Percentiles rank a stretch among this genome's conserved stretches.
Evolutionary conservation across 2,113 vertebrate species (phyloP).

Genomic region (Octodon degus): DNA sequence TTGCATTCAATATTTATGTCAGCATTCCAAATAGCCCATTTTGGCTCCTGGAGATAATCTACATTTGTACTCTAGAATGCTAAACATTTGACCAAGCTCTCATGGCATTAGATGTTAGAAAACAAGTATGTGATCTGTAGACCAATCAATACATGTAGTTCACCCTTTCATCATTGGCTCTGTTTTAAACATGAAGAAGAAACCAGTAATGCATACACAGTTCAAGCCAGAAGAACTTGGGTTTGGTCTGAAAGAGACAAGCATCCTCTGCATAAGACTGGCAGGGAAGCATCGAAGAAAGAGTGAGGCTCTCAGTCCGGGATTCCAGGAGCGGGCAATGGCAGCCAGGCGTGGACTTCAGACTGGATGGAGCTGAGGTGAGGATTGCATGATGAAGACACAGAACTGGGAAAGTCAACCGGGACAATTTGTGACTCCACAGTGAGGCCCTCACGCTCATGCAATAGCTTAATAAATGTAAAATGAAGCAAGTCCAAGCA

Average conservation of each 20-base stretch:
- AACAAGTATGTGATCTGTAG: not conserved
- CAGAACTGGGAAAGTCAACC: not conserved
- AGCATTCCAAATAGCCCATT: not conserved
- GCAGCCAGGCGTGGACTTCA: not conserved
- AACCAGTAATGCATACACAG: not conserved
- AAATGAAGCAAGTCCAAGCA: not conserved
- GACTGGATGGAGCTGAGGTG: not conserved
- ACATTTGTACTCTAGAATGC: not conserved
- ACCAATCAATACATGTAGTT: not conserved
- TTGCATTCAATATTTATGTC: constrained; percentile 62
- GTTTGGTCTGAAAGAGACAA: not conserved
- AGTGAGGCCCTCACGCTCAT: not conserved
- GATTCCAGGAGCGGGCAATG: not conserved
- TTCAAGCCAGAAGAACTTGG: not conserved
- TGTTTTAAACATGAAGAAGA: not conserved
- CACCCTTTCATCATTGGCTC: not conserved
- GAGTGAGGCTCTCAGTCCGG: not conserved
- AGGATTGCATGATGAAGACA: not conserved
- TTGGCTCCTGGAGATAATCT: constrained; percentile 1
- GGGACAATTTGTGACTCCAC: not conserved
- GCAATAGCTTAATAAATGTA: not conserved
- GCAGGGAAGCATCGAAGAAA: not conserved
- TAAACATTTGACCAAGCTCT: constrained; percentile 29
- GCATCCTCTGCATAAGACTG: not conserved
- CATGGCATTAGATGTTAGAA: not conserved